Evolutionary conservation across 2,797 vertebrate genomes (phyloP), one percentile per base, ranked within the genome.

Genomic region (Sardinella longiceps): DNA sequence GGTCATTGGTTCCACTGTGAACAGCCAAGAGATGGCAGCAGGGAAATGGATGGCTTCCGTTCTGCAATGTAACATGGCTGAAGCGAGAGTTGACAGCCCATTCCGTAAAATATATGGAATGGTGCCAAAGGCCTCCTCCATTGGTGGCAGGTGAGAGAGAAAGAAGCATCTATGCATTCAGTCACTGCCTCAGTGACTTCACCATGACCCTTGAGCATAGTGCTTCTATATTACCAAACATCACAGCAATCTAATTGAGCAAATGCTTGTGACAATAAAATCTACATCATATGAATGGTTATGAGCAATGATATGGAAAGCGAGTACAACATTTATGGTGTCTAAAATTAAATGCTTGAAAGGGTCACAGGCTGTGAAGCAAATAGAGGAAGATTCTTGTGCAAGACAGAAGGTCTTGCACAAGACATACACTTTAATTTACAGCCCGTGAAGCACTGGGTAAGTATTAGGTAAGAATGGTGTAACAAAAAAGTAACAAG

Each of bases 1-100:
- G 82, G 85, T 60, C 82, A 88, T 74, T 39, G 30, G 66, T 74
- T 74, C 84, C 81, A 74, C 84, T 60, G 43, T 28, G 53, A 87
- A 82, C 81, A 46, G 87, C 81, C 33, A 37, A 23, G 2, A 84
- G 37, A 86, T 81, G 81, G 82, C 81, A 82, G 50, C 33, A 58
- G 28, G 15, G 25, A 80, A 85, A 87, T 66, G 82, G 80, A 82
- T 51, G 66, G 63, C 58, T 84, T 88, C 81, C 33, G 23, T 12
- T 86, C 33, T 25, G 58, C 81, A 60, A 83, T 53, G 51, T 82
- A 80, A 85, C 60, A 63, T 82, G 39, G 1, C 60, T 37, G 70
- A 84, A 28, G 81, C 10, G 28, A 37, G 20, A 53, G 82, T 66
- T 28, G 33, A 81, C 63, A 74, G 39, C 12, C 48, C 53, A 46